Evolutionary conservation across 2,113 vertebrate genomes (phyloP).

Genomic region (Raja brachyura): DNA sequence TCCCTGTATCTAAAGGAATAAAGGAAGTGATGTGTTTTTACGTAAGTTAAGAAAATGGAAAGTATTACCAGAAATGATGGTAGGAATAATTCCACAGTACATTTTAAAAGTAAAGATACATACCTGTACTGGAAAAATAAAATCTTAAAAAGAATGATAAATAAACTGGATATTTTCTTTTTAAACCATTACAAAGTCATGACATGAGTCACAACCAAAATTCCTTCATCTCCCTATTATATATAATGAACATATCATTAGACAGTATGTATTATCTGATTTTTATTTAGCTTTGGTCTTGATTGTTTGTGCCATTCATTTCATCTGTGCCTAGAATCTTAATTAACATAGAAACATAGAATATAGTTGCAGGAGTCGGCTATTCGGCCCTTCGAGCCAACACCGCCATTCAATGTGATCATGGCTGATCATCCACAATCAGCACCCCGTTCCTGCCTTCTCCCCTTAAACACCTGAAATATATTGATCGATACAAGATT

Average conservation of each 20-base stretch:
- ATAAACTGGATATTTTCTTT: neutral
- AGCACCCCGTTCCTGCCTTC: too few relatives aligned
- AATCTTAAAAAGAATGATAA: neutral
- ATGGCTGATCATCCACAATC: too few relatives aligned
- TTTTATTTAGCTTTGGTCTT: neutral
- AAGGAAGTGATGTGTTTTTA: neutral
- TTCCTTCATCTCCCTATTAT: too few relatives aligned
- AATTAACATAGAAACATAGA: neutral
- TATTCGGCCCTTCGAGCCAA: too few relatives aligned
- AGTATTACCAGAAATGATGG: neutral
- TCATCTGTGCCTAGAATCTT: neutral
- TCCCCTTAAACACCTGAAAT: neutral
- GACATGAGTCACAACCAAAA: neutral
- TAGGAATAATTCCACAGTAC: neutral
- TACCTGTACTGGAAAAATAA: neutral
- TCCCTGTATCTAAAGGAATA: neutral
- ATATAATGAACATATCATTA: too few relatives aligned
- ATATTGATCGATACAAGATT: neutral
- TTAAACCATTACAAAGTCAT: neutral
- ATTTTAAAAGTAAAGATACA: neutral
- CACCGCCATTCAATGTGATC: too few relatives aligned
- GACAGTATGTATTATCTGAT: neutral
- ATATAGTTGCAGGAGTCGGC: too few relatives aligned
- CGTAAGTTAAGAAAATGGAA: too few relatives aligned
- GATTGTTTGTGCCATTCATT: neutral